These are phyloP conservation scores for Pseudococcus viburni DNA, from an alignment of 2,888 invertebrate genomes.

Conservation along the genomic window DNA sequence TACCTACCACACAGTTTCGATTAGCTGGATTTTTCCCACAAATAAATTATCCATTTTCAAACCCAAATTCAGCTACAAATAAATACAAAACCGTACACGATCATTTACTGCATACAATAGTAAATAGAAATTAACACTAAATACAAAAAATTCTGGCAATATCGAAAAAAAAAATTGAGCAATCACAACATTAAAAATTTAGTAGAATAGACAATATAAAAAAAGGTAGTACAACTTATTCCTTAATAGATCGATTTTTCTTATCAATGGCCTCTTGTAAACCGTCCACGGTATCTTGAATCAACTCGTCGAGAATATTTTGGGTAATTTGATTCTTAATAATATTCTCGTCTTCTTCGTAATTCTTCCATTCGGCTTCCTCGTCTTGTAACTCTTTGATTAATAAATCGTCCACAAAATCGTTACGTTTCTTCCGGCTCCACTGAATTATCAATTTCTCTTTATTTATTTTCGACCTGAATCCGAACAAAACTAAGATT, in stretches of 20 bases:
- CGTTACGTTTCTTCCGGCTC: conserved; percentile 77
- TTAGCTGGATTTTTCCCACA: too few species aligned
- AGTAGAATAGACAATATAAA: neutral
- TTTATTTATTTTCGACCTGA: conserved; percentile 73
- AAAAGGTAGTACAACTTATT: neutral
- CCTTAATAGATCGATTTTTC: conserved; percentile 15
- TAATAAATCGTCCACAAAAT: conserved; percentile 81
- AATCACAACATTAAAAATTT: conserved; percentile 42
- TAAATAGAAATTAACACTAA: neutral
- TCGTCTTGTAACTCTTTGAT: conserved; percentile 81
- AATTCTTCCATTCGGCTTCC: conserved; percentile 82
- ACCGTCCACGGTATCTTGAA: conserved; percentile 72
- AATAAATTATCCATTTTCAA: too few species aligned
- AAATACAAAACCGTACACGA: conserved; percentile 13
- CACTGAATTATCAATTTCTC: conserved; percentile 77
- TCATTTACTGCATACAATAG: neutral
- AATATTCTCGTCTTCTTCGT: conserved; percentile 79
- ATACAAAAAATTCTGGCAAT: neutral
- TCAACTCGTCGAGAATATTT: conserved; percentile 75
- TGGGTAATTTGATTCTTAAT: conserved; percentile 78
- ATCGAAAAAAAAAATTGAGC: conserved; percentile 49
- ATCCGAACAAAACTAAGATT: conserved; percentile 73
- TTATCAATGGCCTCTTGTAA: conserved; percentile 53
- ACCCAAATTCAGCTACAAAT: too few species aligned
- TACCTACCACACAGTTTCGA: too few species aligned